Percentiles rank a stretch among this genome's conserved stretches.
Evolutionary conservation across 2,888 invertebrate species (phyloP).

Genomic region (Drosophila aldrichi): DNA sequence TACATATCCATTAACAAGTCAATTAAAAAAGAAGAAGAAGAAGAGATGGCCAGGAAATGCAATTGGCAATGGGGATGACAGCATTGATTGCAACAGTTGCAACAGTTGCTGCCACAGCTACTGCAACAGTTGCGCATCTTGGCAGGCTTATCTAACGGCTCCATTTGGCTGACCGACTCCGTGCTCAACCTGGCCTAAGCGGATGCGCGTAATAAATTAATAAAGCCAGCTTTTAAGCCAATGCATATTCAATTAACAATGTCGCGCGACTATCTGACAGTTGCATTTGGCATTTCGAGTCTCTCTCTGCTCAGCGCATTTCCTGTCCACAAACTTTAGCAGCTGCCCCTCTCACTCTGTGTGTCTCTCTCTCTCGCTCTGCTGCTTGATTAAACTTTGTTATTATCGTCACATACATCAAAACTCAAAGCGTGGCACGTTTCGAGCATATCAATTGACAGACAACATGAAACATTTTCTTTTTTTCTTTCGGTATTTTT

Average conservation of each 20-base stretch:
- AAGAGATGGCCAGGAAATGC: constrained; percentile 68
- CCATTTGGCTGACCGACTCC: constrained; percentile 51
- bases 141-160: constrained; percentile 75
- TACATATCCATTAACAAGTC: constrained; percentile 71
- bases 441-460: constrained; percentile 45
- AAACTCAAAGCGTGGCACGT: constrained; percentile 28
- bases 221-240: constrained; percentile 77
- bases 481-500: constrained; percentile 1
- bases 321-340: constrained; percentile 36
- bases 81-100: constrained; percentile 23
- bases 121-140: constrained; percentile 21
- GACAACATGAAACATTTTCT: constrained; percentile 11
- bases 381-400: constrained; percentile 10
- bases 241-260: constrained; percentile 82
- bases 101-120: constrained; percentile 6
- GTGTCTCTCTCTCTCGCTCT: background rate
- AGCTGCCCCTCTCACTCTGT: background rate
- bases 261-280: constrained; percentile 70
- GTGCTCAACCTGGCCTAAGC: constrained; percentile 42
- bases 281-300: constrained; percentile 70
- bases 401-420: constrained; percentile 37
- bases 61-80: constrained; percentile 23
- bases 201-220: constrained; percentile 83
- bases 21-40: constrained; percentile 56
- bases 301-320: constrained; percentile 49